Base-by-base conservation (phyloP, 2,888 invertebrate genomes). In the Caenorhabditis doughertyi region DNA sequence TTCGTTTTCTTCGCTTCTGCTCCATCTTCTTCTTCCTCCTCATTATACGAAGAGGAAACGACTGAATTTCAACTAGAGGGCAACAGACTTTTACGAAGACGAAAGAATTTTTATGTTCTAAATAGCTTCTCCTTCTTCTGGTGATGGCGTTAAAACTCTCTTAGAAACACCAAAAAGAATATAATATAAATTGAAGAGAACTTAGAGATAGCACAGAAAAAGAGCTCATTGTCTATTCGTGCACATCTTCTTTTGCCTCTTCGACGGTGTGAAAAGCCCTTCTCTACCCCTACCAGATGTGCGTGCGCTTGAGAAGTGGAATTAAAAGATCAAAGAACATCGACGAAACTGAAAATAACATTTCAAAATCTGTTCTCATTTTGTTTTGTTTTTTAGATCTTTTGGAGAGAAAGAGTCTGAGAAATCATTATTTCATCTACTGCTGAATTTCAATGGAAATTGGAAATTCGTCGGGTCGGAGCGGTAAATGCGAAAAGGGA, bases 211-310 rank as follows among this genome's bases (percentile, higher is more conserved):
- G 35, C 32, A 58, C 21, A 70, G 68, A 49, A 51, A 51, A 51
- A 62, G 72, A 72, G 60, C 39, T 72, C 72, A 72, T 72, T 72
- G 51, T 72, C 60, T 49, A 72, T 72, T 72, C 60, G 32, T 62
- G 60, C 51, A 27, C 71, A 49, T 60, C 68, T 55, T 68, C 68
- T 60, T 60, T n/a, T 60, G 23, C 21, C 32, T 35, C 39, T 18
- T 58, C 23, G 60, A 72, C 60, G 71, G 60, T 72, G 72, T 60
- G 72, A 62, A 72, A 60, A 60, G 35, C 42, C 42, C 44, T 8
- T 47, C 29, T 47, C 32, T 35, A 60, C 56, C 44, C 51, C 70
- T 1, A 51, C 60, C 49, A 56, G 72, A 71, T 47, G 58, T 71
- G 70, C 44, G 55, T 56, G 44, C 29, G 71, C 49, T 60, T 51